Percentiles rank a stretch among this genome's conserved stretches.
phyloP scores from a whole-genome alignment of 2,113 vertebrate genomes.

The Oplegnathus fasciatus region DNA sequence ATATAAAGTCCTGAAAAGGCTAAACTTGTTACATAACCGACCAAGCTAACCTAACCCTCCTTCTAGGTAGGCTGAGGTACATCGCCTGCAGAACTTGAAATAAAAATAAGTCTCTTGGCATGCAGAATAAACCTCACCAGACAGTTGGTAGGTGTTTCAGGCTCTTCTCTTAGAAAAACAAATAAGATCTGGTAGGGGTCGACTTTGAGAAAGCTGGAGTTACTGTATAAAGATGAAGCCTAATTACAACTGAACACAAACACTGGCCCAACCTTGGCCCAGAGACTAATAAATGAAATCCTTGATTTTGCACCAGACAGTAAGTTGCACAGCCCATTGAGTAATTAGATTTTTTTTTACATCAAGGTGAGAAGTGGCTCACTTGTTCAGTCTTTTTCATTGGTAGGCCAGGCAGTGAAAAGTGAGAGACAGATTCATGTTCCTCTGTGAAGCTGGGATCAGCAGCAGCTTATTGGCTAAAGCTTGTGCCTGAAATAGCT shows the following conservation, averaged over 20 bases:
- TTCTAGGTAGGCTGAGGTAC: slow-evolving; percentile 28
- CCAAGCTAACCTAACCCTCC: slow-evolving; percentile 38
- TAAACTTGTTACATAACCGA: slow-evolving; percentile 67
- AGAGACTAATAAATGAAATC: not conserved
- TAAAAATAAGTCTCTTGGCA: slow-evolving; percentile 48
- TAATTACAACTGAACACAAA: not conserved
- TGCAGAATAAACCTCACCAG: not conserved
- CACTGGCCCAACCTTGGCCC: not conserved
- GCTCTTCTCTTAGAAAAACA: not conserved
- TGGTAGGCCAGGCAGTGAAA: slow-evolving; percentile 12
- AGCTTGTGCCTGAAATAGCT: slow-evolving; percentile 71
- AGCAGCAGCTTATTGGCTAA: slow-evolving; percentile 73
- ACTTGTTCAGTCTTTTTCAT: not conserved
- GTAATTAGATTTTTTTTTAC: not conserved
- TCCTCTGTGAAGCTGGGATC: slow-evolving; percentile 62
- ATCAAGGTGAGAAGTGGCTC: not conserved
- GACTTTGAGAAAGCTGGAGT: not conserved
- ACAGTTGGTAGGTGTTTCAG: not conserved
- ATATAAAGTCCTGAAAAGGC: slow-evolving; percentile 48
- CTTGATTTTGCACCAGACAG: not conserved
- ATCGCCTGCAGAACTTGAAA: slow-evolving; percentile 47
- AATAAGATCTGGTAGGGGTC: not conserved
- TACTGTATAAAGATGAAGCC: not conserved
- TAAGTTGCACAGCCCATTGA: not conserved
- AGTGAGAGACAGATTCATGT: slow-evolving; percentile 36